Conservation (phyloP, 2,888 invertebrate species). For the Petrolisthes manimaculis region DNA sequence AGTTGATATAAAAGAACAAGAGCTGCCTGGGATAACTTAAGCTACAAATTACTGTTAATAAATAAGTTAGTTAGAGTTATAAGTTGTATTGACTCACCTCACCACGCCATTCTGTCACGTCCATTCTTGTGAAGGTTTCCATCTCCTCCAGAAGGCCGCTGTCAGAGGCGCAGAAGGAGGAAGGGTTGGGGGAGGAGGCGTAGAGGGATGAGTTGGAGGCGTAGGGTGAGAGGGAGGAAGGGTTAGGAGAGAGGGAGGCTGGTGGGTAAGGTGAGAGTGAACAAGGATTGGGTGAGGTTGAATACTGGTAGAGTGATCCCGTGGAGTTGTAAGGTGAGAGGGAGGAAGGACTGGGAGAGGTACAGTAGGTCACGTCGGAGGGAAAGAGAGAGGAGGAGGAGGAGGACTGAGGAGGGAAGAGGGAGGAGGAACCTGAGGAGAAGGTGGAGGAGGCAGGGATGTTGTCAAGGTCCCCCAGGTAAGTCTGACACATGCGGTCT, state of each 20-base stretch:
- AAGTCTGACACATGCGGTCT: constrained; percentile 43
- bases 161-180: not conserved
- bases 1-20: too few relatives aligned
- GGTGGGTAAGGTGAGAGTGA: not conserved
- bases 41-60: too few relatives aligned
- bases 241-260: not conserved
- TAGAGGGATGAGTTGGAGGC: not conserved
- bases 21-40: too few relatives aligned
- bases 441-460: not conserved
- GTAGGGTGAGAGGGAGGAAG: not conserved
- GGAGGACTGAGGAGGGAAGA: not conserved
- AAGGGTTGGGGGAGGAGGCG: not conserved
- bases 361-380: not conserved
- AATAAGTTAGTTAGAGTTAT: not conserved
- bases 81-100: constrained; percentile 33
- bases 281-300: not conserved
- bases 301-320: constrained; percentile 7
- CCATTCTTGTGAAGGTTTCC: constrained; percentile 31
- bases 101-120: constrained; percentile 29
- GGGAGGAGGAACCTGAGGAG: not conserved
- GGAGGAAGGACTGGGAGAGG: constrained; percentile 4
- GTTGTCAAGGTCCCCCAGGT: constrained; percentile 24
- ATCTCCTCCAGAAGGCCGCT: constrained; percentile 36
- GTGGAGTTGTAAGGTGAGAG: not conserved
- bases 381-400: not conserved